Conservation (phyloP, 2,113 vertebrate species). For the Festucalex cinctus region DNA sequence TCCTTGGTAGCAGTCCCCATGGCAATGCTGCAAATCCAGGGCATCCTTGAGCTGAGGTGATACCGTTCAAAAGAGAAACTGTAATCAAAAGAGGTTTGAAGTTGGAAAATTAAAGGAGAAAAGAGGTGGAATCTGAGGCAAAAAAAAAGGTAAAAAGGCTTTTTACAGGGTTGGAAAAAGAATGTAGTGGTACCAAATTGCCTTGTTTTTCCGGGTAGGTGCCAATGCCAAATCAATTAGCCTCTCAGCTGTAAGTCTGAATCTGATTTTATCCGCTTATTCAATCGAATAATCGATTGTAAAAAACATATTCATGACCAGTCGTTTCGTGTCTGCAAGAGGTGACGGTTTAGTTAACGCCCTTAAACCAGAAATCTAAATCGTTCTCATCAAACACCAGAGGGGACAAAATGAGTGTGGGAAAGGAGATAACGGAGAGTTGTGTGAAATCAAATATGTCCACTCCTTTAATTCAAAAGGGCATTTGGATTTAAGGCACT, state of each 20-base stretch:
- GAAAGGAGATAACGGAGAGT: not conserved
- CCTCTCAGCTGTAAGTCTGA: no score
- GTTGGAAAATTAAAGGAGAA: constrained; percentile 8
- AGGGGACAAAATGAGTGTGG: not conserved
- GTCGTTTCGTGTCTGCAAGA: not conserved
- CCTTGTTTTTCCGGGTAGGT: no score
- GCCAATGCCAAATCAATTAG: no score
- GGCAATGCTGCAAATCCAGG: constrained; percentile 70
- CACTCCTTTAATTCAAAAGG: constrained; percentile 23
- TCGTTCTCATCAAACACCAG: not conserved
- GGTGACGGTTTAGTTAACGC: not conserved
- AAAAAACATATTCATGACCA: no score
- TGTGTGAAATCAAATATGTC: constrained; percentile 21
- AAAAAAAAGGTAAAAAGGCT: constrained; percentile 12
- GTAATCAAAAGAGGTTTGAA: constrained; percentile 13
- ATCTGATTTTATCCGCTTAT: no score
- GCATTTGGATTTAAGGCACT: constrained; percentile 17
- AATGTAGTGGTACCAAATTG: not conserved
- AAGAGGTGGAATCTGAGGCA: constrained; percentile 8
- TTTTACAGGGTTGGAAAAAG: not conserved
- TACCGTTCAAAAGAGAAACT: constrained; percentile 52
- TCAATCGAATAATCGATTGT: no score
- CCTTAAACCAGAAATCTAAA: not conserved
- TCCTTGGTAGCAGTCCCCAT: constrained; percentile 71
- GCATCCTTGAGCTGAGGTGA: constrained; percentile 73